Base-by-base conservation (phyloP, 2,888 invertebrate genomes). In the Drosophila gaucha region DNA sequence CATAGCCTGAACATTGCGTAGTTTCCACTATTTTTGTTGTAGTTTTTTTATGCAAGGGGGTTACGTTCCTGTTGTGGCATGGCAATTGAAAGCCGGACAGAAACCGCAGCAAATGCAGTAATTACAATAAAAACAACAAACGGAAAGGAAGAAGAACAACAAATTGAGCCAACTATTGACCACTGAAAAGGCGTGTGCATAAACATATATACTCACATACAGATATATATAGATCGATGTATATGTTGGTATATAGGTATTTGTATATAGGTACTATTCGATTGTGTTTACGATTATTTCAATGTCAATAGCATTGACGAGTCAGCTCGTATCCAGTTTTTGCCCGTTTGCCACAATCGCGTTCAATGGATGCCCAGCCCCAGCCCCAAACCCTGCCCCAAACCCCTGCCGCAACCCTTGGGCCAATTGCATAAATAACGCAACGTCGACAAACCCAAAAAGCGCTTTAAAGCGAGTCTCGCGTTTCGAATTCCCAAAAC, bases 291-390 rank as follows among this genome's bases (percentile, higher is more conserved):
- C 72, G 39, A 59, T 58, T 41, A 67, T 67, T 76, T 86, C 83
- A 83, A 80, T 86, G 83, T 73, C 86, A 84, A 75, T 83, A 73
- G 56, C 67, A 74, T 74, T 86, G 80, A 67, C 86, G 64, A 75
- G 55, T 83, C 83, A 86, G 73, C 86, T 72, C 54, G 66, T 80
- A 74, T 76, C 47, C 62, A 60, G 66, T 65, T 44, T 63, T 43
- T 47, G 39, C 46, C 56, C 35, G 50, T 41, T 63, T 55, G 12
- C 56, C 46, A 55, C 68, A 67, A 35, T 71, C 44, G 49, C 57
- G 64, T 44, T 39, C 31, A 47, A 30, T 43, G 52, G 52, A 55
- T 46, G 31, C 43, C 38, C 24, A 30, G 18, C 35, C 49, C 31
- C 22, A 44, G 16, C 36, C 63, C 39, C 16, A 22, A 1, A 5